phyloP scores from a whole-genome alignment of 2,888 invertebrate genomes.

The Syritta pipiens region DNA sequence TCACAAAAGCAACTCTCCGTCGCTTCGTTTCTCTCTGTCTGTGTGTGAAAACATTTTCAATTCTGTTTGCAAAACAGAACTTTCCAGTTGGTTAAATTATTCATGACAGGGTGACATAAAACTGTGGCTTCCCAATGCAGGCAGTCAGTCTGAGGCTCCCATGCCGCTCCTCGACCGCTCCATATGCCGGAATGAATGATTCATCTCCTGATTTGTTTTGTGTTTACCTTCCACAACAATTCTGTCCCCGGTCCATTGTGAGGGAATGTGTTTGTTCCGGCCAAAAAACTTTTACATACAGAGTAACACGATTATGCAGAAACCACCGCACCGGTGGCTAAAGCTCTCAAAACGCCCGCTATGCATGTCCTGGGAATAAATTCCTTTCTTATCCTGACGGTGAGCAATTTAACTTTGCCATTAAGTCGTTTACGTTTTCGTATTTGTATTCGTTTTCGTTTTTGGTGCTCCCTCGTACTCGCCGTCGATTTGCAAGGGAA shows the following conservation, averaged over 20 bases:
- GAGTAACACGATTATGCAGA: constrained; percentile 46
- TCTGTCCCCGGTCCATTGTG: constrained; percentile 6
- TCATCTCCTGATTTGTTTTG: constrained; percentile 60
- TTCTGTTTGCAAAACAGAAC: constrained; percentile 62
- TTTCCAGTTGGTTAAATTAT: constrained; percentile 68
- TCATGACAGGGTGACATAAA: constrained; percentile 60
- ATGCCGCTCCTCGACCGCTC: not conserved
- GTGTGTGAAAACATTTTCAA: constrained; percentile 54
- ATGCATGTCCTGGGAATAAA: constrained; percentile 32
- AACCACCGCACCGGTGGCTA: not conserved
- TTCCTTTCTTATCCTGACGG: constrained; percentile 35
- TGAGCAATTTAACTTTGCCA: constrained; percentile 47
- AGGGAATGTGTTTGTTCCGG: constrained; percentile 14
- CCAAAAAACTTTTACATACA: constrained; percentile 9
- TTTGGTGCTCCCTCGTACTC: too few relatives aligned
- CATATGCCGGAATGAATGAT: constrained; percentile 54
- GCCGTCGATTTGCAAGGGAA: constrained; percentile 42
- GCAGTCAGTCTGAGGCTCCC: constrained; percentile 8
- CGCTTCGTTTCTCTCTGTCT: too few relatives aligned
- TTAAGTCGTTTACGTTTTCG: constrained; percentile 22
- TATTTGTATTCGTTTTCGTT: not conserved
- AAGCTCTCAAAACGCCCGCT: not conserved
- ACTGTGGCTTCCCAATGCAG: constrained; percentile 18
- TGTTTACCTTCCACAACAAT: constrained; percentile 56
- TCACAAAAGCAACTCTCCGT: constrained; percentile 56